phyloP scores from a whole-genome alignment of 2,888 invertebrate genomes.

The Hypsopygia costalis region DNA sequence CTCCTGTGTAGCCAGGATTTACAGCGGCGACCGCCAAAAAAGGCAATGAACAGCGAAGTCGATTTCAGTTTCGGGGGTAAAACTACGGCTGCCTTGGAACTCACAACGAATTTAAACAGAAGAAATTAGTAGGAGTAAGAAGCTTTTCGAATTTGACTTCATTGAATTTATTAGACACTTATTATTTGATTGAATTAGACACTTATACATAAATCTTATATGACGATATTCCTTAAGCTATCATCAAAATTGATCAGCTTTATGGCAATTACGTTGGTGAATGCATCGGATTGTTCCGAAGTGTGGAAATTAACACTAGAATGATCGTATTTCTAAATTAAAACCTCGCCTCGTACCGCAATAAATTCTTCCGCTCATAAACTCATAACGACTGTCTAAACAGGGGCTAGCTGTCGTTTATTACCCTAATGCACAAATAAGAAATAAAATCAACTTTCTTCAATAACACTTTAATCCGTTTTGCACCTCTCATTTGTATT shows the following conservation, averaged over 20 bases:
- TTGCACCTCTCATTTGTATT: constrained; percentile 27
- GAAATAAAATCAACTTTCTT: constrained; percentile 39
- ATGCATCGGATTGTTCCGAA: constrained; percentile 29
- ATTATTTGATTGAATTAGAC: too few relatives aligned
- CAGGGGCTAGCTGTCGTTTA: constrained; percentile 70
- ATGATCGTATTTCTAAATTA: constrained; percentile 70
- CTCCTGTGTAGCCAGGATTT: too few relatives aligned
- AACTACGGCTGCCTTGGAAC: not conserved
- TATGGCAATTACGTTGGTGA: constrained; percentile 12
- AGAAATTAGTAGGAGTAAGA: too few relatives aligned
- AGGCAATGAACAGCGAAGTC: too few relatives aligned
- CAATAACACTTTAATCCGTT: constrained; percentile 43
- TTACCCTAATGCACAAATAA: constrained; percentile 56
- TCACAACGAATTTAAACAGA: too few relatives aligned
- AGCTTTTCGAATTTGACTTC: too few relatives aligned
- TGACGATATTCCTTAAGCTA: not conserved
- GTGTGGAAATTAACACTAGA: constrained; percentile 68
- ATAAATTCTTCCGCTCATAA: constrained; percentile 73
- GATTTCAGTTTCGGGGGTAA: too few relatives aligned
- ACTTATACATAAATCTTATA: too few relatives aligned
- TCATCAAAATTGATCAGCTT: constrained; percentile 4
- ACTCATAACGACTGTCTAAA: constrained; percentile 74
- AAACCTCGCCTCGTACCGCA: constrained; percentile 56
- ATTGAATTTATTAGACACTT: not conserved
- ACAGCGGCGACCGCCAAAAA: too few relatives aligned